These are phyloP conservation scores for Temnothorax unifasciatus DNA, from an alignment of 2,888 invertebrate genomes.

Conservation along the genomic window DNA sequence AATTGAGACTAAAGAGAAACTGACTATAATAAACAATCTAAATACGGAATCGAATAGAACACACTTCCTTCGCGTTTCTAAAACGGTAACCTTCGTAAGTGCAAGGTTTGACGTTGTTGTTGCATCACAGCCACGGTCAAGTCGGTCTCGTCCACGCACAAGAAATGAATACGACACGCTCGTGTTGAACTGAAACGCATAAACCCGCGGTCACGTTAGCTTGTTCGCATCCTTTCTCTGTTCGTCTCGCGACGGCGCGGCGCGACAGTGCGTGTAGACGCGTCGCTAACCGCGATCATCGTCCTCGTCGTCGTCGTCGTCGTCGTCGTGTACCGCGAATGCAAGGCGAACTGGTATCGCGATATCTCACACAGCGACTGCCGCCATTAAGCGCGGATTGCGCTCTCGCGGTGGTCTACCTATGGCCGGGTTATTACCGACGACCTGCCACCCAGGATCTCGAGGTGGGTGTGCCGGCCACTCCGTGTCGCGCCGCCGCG, in stretches of 20 bases:
- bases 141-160: background rate
- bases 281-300: constrained; percentile 54
- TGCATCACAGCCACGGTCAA: background rate
- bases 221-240: constrained; percentile 12
- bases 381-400: constrained; percentile 81
- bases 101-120: background rate
- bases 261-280: constrained; percentile 64
- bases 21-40: background rate
- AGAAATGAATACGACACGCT: background rate
- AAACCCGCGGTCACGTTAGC: constrained; percentile 13
- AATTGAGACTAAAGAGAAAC: background rate
- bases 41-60: background rate
- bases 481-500: constrained; percentile 58
- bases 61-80: background rate
- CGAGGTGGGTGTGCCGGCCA: constrained; percentile 80
- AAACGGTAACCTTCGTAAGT: background rate
- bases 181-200: constrained; percentile 29
- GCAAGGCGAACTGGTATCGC: constrained; percentile 75
- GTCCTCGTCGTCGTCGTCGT: constrained; percentile 49
- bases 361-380: constrained; percentile 79
- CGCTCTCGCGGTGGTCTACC: constrained; percentile 83
- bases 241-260: background rate
- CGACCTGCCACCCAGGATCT: constrained; percentile 80
- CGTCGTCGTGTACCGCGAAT: constrained; percentile 47
- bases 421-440: constrained; percentile 80